Evolutionary conservation across 2,888 invertebrate species (phyloP).

Genomic region (Eristalis arbustorum): DNA sequence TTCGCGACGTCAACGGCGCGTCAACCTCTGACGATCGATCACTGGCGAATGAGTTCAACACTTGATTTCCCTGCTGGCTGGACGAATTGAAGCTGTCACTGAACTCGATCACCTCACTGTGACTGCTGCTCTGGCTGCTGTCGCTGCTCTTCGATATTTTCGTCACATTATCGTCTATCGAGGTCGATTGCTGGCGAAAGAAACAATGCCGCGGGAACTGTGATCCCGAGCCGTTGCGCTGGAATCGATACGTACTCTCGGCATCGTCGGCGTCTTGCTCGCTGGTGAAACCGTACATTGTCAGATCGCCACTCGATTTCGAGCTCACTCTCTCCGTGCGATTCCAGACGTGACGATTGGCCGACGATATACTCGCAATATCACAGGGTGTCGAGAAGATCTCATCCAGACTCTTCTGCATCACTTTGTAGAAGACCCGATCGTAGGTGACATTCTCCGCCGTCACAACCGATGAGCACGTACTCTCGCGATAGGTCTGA

Average conservation of each 20-base stretch:
- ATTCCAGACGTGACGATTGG: slow-evolving; percentile 72
- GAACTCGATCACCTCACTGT: slow-evolving; percentile 60
- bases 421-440: slow-evolving; percentile 77
- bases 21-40: slow-evolving; percentile 76
- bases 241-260: slow-evolving; percentile 75
- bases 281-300: slow-evolving; percentile 77
- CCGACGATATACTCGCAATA: slow-evolving; percentile 52
- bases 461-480: slow-evolving; percentile 68
- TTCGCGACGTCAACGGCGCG: slow-evolving; percentile 75
- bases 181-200: slow-evolving; percentile 76
- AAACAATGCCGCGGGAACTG: slow-evolving; percentile 79
- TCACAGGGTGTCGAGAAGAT: slow-evolving; percentile 74
- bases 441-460: slow-evolving; percentile 78
- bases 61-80: slow-evolving; percentile 43
- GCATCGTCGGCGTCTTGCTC: slow-evolving; percentile 65
- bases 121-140: slow-evolving; percentile 54
- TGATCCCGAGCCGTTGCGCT: slow-evolving; percentile 78
- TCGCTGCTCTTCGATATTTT: slow-evolving; percentile 49
- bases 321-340: slow-evolving; percentile 77
- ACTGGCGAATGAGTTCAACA: slow-evolving; percentile 74
- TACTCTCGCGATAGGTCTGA: slow-evolving; percentile 58
- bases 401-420: slow-evolving; percentile 77
- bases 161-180: slow-evolving; percentile 68
- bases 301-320: slow-evolving; percentile 79
- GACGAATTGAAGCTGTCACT: slow-evolving; percentile 68